phyloP scores from a whole-genome alignment of 2,888 invertebrate genomes.

The Mythimna vitellina region DNA sequence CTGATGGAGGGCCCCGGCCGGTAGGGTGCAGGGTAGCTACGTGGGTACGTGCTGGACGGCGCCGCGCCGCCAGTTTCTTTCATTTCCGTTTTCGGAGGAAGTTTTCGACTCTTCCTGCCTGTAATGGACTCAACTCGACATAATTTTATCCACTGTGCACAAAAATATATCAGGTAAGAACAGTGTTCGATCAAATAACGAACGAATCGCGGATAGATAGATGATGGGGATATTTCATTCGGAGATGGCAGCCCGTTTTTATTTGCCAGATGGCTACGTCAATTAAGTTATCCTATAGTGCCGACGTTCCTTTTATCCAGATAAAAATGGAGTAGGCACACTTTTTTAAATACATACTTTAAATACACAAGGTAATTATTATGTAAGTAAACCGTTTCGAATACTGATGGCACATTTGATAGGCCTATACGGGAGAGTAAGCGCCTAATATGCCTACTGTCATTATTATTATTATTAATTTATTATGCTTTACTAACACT shows the following conservation, averaged over 20 bases:
- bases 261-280: conserved; percentile 23
- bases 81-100: conserved; percentile 79
- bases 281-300: conserved; percentile 30
- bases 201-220: conserved; percentile 38
- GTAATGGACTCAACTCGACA: conserved; percentile 76
- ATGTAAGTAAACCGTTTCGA: no score
- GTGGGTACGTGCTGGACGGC: conserved; percentile 70
- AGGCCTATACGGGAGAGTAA: no score
- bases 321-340: background rate
- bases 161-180: conserved; percentile 58
- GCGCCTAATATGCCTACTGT: no score
- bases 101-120: conserved; percentile 79
- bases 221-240: conserved; percentile 46
- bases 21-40: conserved; percentile 33
- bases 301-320: conserved; percentile 17
- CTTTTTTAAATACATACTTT: no score
- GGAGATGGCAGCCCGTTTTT: conserved; percentile 31
- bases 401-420: no score
- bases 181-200: conserved; percentile 55
- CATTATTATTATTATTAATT: no score
- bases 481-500: no score
- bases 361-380: no score
- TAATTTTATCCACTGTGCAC: conserved; percentile 66
- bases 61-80: conserved; percentile 76
- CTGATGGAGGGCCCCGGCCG: conserved; percentile 23